Conservation (phyloP, 1,140 invertebrate species). For the Neodiprion pinetum region DNA sequence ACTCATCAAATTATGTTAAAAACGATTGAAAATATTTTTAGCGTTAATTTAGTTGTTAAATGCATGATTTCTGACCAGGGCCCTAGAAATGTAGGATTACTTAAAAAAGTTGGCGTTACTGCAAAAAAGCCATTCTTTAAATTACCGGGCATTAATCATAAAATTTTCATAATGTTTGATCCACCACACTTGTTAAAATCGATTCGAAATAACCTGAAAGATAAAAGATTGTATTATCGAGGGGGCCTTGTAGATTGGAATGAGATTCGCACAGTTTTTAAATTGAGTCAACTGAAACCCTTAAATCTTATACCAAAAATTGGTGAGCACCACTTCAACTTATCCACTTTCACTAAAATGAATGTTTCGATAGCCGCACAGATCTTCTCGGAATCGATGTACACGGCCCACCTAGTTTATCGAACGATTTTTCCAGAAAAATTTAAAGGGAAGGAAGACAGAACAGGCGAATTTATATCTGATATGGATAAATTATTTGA, state of each 20-base stretch:
- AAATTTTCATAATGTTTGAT: not conserved
- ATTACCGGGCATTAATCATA: not conserved
- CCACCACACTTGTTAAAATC: not conserved
- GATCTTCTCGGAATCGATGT: slow-evolving; percentile 4
- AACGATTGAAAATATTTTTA: not conserved
- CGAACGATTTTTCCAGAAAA: not conserved
- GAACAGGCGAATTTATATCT: not conserved
- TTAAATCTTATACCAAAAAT: slow-evolving; percentile 5
- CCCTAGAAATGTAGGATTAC: slow-evolving; percentile 5
- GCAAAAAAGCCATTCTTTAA: not conserved
- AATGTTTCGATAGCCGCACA: not conserved
- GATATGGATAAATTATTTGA: slow-evolving; percentile 12
- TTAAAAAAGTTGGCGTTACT: not conserved
- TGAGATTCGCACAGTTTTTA: not conserved
- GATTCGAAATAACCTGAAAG: not conserved
- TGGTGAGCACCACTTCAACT: not conserved
- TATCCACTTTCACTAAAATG: not conserved
- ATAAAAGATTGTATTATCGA: not conserved
- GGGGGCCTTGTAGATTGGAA: not conserved
- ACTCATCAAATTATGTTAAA: not conserved
- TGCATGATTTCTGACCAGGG: not conserved
- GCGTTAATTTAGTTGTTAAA: slow-evolving; percentile 1
- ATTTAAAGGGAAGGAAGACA: not conserved
- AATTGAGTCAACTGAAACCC: not conserved
- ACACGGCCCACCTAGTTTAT: slow-evolving; percentile 6